Base-by-base conservation (phyloP, 30 jellyfish, hydroid and myxozoan genomes). In the Thelohanellus kitauei region DNA sequence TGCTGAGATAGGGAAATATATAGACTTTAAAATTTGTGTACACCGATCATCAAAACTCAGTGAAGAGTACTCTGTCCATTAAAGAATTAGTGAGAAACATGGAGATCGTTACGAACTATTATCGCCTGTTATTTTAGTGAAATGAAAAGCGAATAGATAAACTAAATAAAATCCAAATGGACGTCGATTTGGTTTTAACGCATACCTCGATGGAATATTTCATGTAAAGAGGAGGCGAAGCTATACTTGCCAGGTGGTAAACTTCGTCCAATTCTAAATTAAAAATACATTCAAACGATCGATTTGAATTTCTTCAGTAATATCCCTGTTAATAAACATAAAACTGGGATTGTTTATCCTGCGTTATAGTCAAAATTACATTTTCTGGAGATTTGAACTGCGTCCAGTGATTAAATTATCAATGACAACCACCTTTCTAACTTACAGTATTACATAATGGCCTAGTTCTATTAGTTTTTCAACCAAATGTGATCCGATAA, bases 151-250 rank as follows among this genome's bases (percentile, higher is more conserved):
- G 32, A 6, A 38, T 0, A 0, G 17, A 22, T 38, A 6, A n/a
- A 6, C 6, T 6, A 14, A 9, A 14, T 38, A 6, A n/a, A 9
- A 38, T 14, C 16, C 33, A 14, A 6, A 14, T 8, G 47, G 17
- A 14, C 14, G 33, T 6, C 6, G 19, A 22, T 22, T 3, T 1
- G 20, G 3, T 0, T 4, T 12, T 8, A 18, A 49, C 0, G 8
- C 50, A 1, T 44, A 71, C 91, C 86, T 71, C 63, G 45, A 71
- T 71, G 2, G 91, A 86, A 44, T 71, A 60, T 35, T 71, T 60
- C 91, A 71, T 71, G 35, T 71, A 71, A 49, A 60, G 51, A 12
- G 91, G 91, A n/a, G 91, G 91, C 0, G 91, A 71, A 0, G 91
- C 91, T 12, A 86, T 86, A 3, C 86, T 60, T 17, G 91, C 91